Base-by-base conservation (phyloP, 2,888 invertebrate genomes). In the Aspidiotus destructor region DNA sequence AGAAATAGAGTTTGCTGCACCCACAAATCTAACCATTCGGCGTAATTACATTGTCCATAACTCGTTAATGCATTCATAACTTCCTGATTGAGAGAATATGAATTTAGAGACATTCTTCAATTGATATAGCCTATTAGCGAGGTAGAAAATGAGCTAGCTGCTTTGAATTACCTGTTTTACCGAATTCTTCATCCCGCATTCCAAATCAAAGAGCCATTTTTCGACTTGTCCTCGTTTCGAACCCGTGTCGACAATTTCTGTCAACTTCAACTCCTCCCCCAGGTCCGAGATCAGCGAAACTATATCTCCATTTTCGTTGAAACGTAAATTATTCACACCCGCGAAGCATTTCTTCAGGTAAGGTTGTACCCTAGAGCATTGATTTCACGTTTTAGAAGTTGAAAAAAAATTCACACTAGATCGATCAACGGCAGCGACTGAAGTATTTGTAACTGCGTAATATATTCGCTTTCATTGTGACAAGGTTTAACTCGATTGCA, bases 271-370 rank as follows among this genome's bases (percentile, higher is more conserved):
- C 68, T 88, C 81, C 79, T 97, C 97, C 8, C 88, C 86, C 79
- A 88, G 86, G 69, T 89, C 88, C 1, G 95, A 95, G 74, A 83
- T 85, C 90, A 97, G 94, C 71, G 86, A 86, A 0, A 86, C 87
- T 0, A 96, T 91, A 70, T 93, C 92, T 75, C 93, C 78, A n/a
- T 91, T 88, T 62, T 86, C 86, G 17, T 92, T 92, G 76, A 96
- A 96, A 15, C 84, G 84, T 48, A 97, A 79, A 71, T 84, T 87
- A 13, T 91, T 88, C 71, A 97, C 95, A 8, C 94, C 96, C 77
- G 95, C 94, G 81, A 91, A 96, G 76, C 95, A 96, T 77, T 96
- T 96, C 81, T 94, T 95, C 73, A 96, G 80, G 79, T 95, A 94
- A 40, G 94, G 94, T 76, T 96, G 94, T 7, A 96, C 94, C 55